Conservation (phyloP, 2,113 vertebrate genomes). For the Pseudonaja textilis region DNA sequence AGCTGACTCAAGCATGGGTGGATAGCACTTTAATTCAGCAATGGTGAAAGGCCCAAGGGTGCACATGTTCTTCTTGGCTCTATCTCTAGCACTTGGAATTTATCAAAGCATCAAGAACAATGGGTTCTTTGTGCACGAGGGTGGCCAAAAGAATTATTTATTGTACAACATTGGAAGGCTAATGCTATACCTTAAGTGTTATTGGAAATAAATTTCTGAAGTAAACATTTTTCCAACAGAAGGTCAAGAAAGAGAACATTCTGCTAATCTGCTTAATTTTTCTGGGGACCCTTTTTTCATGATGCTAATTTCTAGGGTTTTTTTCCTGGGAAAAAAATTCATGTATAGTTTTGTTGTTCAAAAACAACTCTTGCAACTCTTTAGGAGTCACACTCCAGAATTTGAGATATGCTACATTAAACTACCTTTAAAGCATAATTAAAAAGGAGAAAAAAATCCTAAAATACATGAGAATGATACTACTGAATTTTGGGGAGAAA, state of each 20-base stretch:
- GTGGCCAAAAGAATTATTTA: background rate
- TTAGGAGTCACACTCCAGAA: background rate
- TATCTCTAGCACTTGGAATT: background rate
- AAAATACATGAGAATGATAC: background rate
- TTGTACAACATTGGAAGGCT: background rate
- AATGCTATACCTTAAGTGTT: background rate
- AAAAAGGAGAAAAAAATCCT: background rate
- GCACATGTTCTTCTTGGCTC: background rate
- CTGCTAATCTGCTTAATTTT: background rate
- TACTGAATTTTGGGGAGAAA: background rate
- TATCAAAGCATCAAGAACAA: background rate
- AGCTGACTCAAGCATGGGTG: background rate
- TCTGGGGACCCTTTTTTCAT: background rate
- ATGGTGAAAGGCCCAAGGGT: background rate
- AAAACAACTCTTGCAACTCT: background rate
- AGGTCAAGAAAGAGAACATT: background rate
- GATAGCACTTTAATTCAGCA: background rate
- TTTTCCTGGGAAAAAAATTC: background rate
- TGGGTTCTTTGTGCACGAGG: background rate
- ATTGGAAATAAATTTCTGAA: background rate
- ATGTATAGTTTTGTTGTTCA: background rate
- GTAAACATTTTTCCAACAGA: background rate
- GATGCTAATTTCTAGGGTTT: background rate
- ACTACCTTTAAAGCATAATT: background rate
- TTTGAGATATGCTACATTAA: background rate